These are phyloP conservation scores for Zootermopsis nevadensis DNA, from an alignment of 2,888 invertebrate species.

Conservation along the genomic window DNA sequence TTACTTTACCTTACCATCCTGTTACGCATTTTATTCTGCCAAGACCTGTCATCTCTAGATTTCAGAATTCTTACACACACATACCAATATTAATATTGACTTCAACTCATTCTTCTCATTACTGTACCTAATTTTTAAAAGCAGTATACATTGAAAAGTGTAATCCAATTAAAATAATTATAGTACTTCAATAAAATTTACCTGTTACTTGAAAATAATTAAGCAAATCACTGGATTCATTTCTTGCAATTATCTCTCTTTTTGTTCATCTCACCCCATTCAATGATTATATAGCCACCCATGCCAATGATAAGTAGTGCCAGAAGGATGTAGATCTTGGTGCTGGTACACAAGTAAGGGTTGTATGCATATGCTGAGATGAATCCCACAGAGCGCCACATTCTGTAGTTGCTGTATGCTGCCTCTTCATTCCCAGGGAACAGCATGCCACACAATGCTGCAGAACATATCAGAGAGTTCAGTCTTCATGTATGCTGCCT, in stretches of 20 bases:
- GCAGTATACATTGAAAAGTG: no score
- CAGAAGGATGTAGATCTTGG: conserved; percentile 77
- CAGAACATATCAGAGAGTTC: conserved; percentile 47
- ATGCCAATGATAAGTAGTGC: conserved; percentile 78
- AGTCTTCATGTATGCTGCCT: no score
- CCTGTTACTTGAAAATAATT: no score
- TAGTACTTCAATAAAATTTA: no score
- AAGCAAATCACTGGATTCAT: neutral
- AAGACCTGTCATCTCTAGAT: no score
- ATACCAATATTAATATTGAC: no score
- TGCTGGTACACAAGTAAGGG: conserved; percentile 78
- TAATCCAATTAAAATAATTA: no score
- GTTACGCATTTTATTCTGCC: no score
- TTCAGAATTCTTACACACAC: no score
- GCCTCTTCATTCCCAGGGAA: conserved; percentile 89
- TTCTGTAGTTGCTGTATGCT: conserved; percentile 90
- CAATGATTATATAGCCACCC: conserved; percentile 69
- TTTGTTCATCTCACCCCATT: neutral
- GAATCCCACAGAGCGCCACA: conserved; percentile 93
- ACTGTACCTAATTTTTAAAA: no score
- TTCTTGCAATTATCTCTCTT: neutral
- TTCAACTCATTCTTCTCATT: no score
- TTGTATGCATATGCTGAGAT: conserved; percentile 86
- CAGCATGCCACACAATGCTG: conserved; percentile 86
- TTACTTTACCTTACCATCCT: no score